A percentile compares a stretch with the other conserved stretches of the same genome.
These are phyloP conservation scores for Picus viridis DNA, from an alignment of 2,797 vertebrate species.

Conservation along the genomic window DNA sequence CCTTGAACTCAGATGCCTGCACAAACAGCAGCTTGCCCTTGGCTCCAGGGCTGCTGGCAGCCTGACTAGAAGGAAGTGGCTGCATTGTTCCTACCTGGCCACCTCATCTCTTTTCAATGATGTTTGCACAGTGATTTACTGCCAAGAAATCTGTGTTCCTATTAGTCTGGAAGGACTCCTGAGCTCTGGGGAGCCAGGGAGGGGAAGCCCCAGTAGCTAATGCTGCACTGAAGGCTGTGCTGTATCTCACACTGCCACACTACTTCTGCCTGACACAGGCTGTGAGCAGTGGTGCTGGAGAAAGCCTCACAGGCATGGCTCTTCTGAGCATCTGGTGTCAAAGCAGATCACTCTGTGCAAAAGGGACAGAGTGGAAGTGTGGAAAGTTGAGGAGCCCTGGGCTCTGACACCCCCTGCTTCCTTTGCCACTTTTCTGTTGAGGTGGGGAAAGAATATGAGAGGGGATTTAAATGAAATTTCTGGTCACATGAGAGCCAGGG, in stretches of 20 bases:
- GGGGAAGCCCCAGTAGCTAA: neutral
- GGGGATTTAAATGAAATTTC: neutral
- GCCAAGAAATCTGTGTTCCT: neutral
- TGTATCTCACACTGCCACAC: neutral
- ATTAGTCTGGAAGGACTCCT: neutral
- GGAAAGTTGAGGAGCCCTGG: neutral
- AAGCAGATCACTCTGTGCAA: neutral
- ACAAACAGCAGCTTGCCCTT: neutral
- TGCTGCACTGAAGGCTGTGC: neutral
- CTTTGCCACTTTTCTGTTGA: neutral
- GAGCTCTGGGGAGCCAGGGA: neutral
- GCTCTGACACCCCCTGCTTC: neutral
- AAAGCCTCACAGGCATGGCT: rapidly evolving
- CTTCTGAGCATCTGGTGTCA: neutral
- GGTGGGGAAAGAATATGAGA: neutral
- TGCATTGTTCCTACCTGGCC: neutral
- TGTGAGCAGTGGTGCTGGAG: neutral
- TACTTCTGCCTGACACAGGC: neutral
- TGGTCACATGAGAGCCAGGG: neutral
- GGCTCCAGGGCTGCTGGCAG: neutral
- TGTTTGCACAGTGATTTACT: neutral
- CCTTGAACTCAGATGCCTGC: neutral
- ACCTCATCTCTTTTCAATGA: neutral
- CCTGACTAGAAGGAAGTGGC: neutral
- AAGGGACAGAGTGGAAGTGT: neutral